Evolutionary conservation across 1,140 invertebrate species (phyloP).

Genomic region (Aphidius ervi): DNA sequence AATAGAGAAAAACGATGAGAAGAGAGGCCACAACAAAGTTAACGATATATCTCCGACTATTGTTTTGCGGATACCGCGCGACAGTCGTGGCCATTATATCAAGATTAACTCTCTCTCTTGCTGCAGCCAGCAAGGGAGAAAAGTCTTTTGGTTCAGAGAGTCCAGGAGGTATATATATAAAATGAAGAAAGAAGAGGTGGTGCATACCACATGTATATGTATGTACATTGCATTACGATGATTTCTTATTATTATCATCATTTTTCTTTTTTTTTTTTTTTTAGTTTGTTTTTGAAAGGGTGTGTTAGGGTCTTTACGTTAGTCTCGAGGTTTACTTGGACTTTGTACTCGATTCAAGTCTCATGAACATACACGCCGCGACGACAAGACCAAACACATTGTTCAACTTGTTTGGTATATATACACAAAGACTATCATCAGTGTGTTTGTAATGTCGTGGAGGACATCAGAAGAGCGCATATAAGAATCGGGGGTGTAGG

Average conservation of each 20-base stretch:
- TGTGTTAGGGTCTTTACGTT: no score
- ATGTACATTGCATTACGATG: neutral
- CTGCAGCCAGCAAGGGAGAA: constrained; percentile 18
- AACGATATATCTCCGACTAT: constrained; percentile 52
- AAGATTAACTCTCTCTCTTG: constrained; percentile 51
- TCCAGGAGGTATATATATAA: constrained; percentile 16
- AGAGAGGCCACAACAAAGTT: constrained; percentile 34
- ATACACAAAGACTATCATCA: constrained; percentile 4
- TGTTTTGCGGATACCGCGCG: constrained; percentile 47
- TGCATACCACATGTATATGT: constrained; percentile 2
- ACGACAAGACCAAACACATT: no score
- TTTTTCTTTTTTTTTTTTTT: no score
- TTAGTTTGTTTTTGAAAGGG: no score
- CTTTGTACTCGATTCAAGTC: no score
- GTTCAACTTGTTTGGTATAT: no score
- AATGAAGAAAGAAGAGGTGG: constrained; percentile 15
- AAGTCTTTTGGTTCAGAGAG: constrained; percentile 11
- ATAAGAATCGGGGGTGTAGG: constrained; percentile 48
- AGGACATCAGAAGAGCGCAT: constrained; percentile 31
- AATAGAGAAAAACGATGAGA: constrained; percentile 11
- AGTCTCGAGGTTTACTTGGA: no score
- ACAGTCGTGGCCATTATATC: constrained; percentile 53
- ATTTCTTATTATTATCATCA: no score
- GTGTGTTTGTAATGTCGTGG: constrained; percentile 41
- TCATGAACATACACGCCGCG: no score